Evolutionary conservation across 2,888 invertebrate species (phyloP), one percentile per base, ranked within the genome.

Genomic region (Dryocosmus kuriphilus): DNA sequence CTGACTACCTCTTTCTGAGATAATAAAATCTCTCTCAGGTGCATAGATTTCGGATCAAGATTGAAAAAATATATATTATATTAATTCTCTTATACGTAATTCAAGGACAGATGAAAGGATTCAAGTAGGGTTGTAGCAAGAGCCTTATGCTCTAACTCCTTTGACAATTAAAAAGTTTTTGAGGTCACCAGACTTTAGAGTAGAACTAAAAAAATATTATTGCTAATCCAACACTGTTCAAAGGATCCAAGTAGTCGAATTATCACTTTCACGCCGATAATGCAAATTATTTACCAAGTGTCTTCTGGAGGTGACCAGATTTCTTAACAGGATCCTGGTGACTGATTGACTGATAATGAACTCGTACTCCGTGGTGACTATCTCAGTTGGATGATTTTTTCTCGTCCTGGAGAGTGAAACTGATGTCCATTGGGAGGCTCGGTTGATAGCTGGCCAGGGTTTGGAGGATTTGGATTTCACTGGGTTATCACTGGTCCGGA

Each of bases 231-330:
- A 57, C 19, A 2, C 55, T 19, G 55, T 0, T 22, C 9, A 24
- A 24, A 57, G 11, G 55, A 57, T 24, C 22, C 11, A 57, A 22
- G 24, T 57, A n/a, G 9, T 22, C 55, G 7, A n/a, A 57, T 57
- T 57, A n/a, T 57, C 22, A 9, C n/a, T 57, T 57, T 57, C 24
- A 11, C n/a, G n/a, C 24, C 9, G 0, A 57, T 57, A 57, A 24
- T 24, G 51, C 24, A 57, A 57, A 57, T 22, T 57, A 57, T 57
- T 57, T 57, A 57, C 55, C 55, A 57, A 57, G 55, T 22, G 24
- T 57, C 22, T 24, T 57, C 55, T 57, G 22, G n/a, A 22, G 55
- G 22, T 57, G 55, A 57, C 55, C 22, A 57, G 24, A 57, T 57
- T 57, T 57, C 11, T 19, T 22, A 57, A 11, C 55, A 9, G 55